Conservation (phyloP, 1,140 invertebrate genomes). For the Macrocentrus cingulum region DNA sequence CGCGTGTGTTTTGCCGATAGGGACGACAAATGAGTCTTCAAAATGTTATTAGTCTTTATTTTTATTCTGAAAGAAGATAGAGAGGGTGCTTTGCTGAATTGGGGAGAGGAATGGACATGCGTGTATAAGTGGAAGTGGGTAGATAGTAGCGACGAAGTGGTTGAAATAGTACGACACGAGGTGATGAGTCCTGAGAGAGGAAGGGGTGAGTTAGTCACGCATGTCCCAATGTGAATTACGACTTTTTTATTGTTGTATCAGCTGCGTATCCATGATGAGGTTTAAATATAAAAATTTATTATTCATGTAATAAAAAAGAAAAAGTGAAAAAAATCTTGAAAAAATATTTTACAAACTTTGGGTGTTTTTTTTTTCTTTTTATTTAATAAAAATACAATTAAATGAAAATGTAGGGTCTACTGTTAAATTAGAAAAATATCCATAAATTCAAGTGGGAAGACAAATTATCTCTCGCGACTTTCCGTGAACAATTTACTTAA, state of each 20-base stretch:
- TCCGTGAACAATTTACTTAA: slow-evolving; percentile 52
- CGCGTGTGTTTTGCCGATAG: no score
- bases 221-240: slow-evolving; percentile 15
- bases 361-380: no score
- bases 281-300: no score
- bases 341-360: not conserved
- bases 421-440: slow-evolving; percentile 1
- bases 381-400: no score
- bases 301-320: no score
- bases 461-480: slow-evolving; percentile 34
- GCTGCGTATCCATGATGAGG: not conserved
- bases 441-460: slow-evolving; percentile 1
- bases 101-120: not conserved
- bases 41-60: slow-evolving; percentile 16
- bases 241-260: not conserved
- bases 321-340: no score
- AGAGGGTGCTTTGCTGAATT: not conserved
- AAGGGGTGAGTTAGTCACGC: slow-evolving; percentile 28
- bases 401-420: no score
- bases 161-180: slow-evolving; percentile 9
- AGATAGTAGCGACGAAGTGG: not conserved
- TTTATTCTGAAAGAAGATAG: no score
- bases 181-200: slow-evolving; percentile 14
- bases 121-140: not conserved
- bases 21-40: no score